Percentiles rank a stretch among this genome's conserved stretches.
phyloP scores from a whole-genome alignment of 2,888 invertebrate species.

The Hedya salicella region DNA sequence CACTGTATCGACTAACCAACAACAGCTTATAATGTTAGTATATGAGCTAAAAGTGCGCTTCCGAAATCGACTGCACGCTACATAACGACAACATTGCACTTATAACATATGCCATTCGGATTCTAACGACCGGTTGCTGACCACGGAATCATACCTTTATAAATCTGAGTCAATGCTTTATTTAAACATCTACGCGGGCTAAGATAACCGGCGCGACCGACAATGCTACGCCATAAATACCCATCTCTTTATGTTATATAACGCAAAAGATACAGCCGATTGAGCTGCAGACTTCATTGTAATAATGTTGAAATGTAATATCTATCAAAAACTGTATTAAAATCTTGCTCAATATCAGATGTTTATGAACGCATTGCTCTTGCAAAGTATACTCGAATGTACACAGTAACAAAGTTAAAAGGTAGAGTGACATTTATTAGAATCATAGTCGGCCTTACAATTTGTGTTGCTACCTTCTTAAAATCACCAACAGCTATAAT shows the following conservation, averaged over 20 bases:
- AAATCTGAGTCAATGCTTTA: slow-evolving; percentile 7
- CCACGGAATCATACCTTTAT: slow-evolving; percentile 12
- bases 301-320: no score
- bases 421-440: slow-evolving; percentile 20
- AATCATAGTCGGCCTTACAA: slow-evolving; percentile 31
- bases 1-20: no score
- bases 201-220: background rate
- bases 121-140: no score
- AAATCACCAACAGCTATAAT: background rate
- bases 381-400: slow-evolving; percentile 13
- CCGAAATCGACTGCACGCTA: background rate
- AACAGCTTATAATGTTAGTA: no score
- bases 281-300: no score
- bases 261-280: no score
- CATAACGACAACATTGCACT: no score
- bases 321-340: background rate
- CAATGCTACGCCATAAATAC: no score
- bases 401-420: slow-evolving; percentile 15
- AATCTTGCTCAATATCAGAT: slow-evolving; percentile 22
- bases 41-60: background rate
- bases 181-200: background rate
- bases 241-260: no score
- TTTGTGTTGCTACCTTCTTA: slow-evolving; percentile 26
- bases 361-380: slow-evolving; percentile 20
- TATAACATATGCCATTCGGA: no score